A percentile compares a stretch with the other conserved stretches of the same genome.
phyloP scores from a whole-genome alignment of 2,797 vertebrate species.

The Sylvilagus floridanus region DNA sequence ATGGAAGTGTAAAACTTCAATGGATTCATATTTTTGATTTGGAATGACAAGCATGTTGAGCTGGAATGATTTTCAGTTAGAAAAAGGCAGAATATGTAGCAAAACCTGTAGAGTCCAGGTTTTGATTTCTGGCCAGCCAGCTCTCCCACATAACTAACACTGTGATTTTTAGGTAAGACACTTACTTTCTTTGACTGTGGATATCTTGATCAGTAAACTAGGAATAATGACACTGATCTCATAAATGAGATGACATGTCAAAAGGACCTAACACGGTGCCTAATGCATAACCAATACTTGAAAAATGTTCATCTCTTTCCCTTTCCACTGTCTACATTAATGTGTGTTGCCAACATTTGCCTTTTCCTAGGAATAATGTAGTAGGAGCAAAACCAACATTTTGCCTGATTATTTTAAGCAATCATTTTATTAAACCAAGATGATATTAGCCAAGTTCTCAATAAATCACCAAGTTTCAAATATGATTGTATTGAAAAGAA shows the following conservation, averaged over 20 bases:
- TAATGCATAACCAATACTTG: neutral
- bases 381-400: neutral
- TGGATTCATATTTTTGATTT: neutral
- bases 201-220: slow-evolving; percentile 41
- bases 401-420: slow-evolving; percentile 3
- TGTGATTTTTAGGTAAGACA: neutral
- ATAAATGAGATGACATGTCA: neutral
- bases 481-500: neutral
- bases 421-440: neutral
- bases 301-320: neutral
- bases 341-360: neutral
- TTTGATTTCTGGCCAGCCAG: slow-evolving; percentile 1
- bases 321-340: neutral
- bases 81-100: neutral
- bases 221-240: neutral
- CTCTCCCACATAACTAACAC: neutral
- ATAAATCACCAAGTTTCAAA: neutral
- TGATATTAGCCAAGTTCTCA: neutral
- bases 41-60: neutral
- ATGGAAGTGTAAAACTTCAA: neutral
- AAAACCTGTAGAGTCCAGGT: neutral
- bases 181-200: neutral
- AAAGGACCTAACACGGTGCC: neutral
- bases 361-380: slow-evolving; percentile 40
- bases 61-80: slow-evolving; percentile 10